Conservation (phyloP, 2,888 invertebrate genomes). For the Bombyx huttoni region DNA sequence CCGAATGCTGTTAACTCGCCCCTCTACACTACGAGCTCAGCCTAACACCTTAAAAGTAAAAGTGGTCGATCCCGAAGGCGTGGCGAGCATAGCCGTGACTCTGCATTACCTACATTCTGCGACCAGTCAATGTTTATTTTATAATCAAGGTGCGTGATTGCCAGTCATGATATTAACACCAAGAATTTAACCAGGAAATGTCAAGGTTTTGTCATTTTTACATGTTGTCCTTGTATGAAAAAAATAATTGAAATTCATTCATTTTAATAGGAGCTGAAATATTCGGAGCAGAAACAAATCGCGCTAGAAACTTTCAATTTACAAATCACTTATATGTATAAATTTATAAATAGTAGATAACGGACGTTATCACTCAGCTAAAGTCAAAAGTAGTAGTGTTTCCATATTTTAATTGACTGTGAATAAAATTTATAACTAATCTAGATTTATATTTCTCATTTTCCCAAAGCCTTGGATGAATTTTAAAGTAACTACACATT, state of each 20-base stretch:
- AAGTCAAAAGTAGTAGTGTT: too few relatives aligned
- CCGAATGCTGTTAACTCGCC: slow-evolving; percentile 33
- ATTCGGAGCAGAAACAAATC: neutral
- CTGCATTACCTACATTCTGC: slow-evolving; percentile 15
- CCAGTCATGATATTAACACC: slow-evolving; percentile 21
- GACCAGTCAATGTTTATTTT: slow-evolving; percentile 22
- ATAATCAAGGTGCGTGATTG: slow-evolving; percentile 35
- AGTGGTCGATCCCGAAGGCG: slow-evolving; percentile 60
- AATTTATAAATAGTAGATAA: too few relatives aligned
- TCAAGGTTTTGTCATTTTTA: slow-evolving; percentile 27
- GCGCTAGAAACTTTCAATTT: too few relatives aligned
- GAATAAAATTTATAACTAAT: too few relatives aligned
- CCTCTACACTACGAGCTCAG: slow-evolving; percentile 35
- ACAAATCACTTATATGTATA: too few relatives aligned
- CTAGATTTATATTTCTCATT: too few relatives aligned
- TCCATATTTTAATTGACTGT: too few relatives aligned
- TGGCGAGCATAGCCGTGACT: slow-evolving; percentile 42
- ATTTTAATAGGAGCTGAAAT: neutral
- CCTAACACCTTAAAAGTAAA: slow-evolving; percentile 54
- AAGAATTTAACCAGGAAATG: slow-evolving; percentile 23
- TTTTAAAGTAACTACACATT: too few relatives aligned
- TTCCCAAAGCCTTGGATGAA: too few relatives aligned
- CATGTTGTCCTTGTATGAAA: slow-evolving; percentile 6
- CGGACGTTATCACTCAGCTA: too few relatives aligned
- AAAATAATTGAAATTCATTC: neutral